A percentile compares a stretch with the other conserved stretches of the same genome.
Conservation (phyloP, 1,140 invertebrate species). For the Triops cancriformis region DNA sequence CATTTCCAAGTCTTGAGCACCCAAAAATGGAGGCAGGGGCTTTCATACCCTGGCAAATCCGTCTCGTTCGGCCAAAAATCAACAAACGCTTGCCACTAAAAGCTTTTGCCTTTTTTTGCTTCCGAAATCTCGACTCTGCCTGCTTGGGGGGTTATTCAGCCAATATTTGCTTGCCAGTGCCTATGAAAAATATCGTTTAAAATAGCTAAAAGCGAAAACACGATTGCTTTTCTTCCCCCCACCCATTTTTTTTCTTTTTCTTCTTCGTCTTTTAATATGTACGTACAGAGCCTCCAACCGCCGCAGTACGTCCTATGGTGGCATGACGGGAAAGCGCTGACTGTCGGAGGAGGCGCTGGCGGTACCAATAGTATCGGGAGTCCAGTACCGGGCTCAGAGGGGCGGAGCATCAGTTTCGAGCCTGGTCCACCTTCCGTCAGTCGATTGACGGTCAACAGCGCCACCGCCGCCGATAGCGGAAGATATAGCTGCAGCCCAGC, state of each 20-base stretch:
- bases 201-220: too few species aligned
- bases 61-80: background rate
- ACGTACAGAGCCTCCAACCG: constrained; percentile 22
- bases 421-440: constrained; percentile 28
- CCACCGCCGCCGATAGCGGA: constrained; percentile 20
- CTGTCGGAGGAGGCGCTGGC: constrained; percentile 20
- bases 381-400: background rate
- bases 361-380: background rate
- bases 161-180: background rate
- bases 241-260: too few species aligned
- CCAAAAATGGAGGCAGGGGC: too few species aligned
- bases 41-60: too few species aligned
- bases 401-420: constrained; percentile 24
- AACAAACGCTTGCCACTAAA: background rate
- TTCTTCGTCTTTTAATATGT: too few species aligned
- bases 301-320: constrained; percentile 28
- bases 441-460: constrained; percentile 24
- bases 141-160: background rate
- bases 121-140: background rate
- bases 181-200: background rate
- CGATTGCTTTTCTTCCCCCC: too few species aligned
- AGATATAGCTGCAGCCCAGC: constrained; percentile 27
- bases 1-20: background rate
- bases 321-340: constrained; percentile 21
- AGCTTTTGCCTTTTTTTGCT: background rate